Base-by-base conservation (phyloP, 2,113 vertebrate genomes). In the Clarias macrocephalus region DNA sequence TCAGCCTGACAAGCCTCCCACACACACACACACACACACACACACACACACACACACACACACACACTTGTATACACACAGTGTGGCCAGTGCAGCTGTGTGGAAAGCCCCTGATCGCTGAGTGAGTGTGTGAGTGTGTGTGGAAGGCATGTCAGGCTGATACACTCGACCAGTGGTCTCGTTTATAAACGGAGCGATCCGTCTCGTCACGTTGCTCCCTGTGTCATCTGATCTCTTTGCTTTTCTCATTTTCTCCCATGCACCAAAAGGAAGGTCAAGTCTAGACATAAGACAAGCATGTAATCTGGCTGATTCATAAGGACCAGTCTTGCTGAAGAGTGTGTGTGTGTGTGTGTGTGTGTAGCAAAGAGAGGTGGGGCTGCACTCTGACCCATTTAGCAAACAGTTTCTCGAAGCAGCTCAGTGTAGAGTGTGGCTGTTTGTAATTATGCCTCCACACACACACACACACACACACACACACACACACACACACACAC, bases 361-460 rank as follows among this genome's bases (percentile, higher is more conserved):
- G 80, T 28, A 76, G 30, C n/a, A 57, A 75, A 87, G 85, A 72
- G 86, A 85, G 84, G 88, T 83, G 82, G 85, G 84, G 88, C 89
- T 92, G 91, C 90, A 92, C 92, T 92, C 85, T 92, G 90, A 92
- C 92, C 92, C 88, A 91, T 89, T 92, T 92, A 88, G 86, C 86
- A 82, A 88, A 83, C 88, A 86, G 80, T 83, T 86, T 86, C 73
- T 90, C 68, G 83, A 75, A 89, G 85, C 87, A 85, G 88, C 80
- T 82, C 77, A 85, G 88, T 88, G 84, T 72, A 86, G 65, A 85
- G 60, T 88, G 68, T 18, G 86, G 82, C 89, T 92, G 92, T 90
- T 91, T 91, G 87, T 91, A 91, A 91, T 92, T 92, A 90, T 86
- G 80, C 37, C 59, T 88, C 76, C 65, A 62, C 48, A 54, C 76